These are phyloP conservation scores for Ophraella communa DNA, from an alignment of 2,888 invertebrate genomes.

Conservation along the genomic window DNA sequence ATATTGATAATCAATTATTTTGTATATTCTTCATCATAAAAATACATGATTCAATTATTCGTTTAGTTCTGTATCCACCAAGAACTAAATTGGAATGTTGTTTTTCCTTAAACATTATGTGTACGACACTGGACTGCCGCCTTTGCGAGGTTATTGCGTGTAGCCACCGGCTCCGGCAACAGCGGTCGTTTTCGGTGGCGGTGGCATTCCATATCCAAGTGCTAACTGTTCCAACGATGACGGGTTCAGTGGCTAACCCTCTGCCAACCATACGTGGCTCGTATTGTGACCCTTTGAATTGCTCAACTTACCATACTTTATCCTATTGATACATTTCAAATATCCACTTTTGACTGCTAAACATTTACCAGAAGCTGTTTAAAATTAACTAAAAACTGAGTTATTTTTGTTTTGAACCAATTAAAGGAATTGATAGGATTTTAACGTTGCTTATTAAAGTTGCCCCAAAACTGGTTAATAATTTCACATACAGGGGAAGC, in stretches of 20 bases:
- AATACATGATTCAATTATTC: too few species aligned
- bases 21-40: too few species aligned
- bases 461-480: too few species aligned
- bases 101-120: background rate
- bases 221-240: slow-evolving; percentile 38
- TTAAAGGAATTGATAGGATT: too few species aligned
- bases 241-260: slow-evolving; percentile 37
- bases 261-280: slow-evolving; percentile 33
- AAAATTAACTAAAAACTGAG: too few species aligned
- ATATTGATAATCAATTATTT: too few species aligned
- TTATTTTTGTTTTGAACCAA: too few species aligned
- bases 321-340: background rate
- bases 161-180: slow-evolving; percentile 51
- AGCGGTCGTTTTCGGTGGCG: slow-evolving; percentile 19
- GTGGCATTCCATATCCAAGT: slow-evolving; percentile 48
- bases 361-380: too few species aligned
- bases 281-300: slow-evolving; percentile 34
- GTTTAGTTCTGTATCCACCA: background rate
- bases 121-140: slow-evolving; percentile 40
- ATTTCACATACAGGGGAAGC: too few species aligned
- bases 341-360: background rate
- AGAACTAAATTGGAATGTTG: background rate
- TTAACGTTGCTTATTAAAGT: too few species aligned
- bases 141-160: slow-evolving; percentile 45
- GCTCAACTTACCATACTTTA: slow-evolving; percentile 23